Evolutionary conservation across 2,113 vertebrate species (phyloP).

Genomic region (cattle (Bos taurus)): ARS-UCD2.0 NC_037340.1:58741001-58741500

Average conservation of each 20-base stretch:
- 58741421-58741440: rapidly evolving
- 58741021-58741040: neutral
- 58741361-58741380: neutral
- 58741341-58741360: neutral
- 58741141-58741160: rapidly evolving
- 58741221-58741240: neutral
- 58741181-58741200: neutral
- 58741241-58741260: neutral
- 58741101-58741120: neutral
- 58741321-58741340: no score
- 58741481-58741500: neutral
- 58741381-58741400: neutral
- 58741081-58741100: rapidly evolving
- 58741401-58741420: neutral
- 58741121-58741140: neutral
- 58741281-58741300: neutral
- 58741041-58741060: neutral
- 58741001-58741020: neutral
- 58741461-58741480: neutral
- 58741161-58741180: neutral
- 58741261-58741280: neutral
- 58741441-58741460: neutral
- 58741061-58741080: no score
- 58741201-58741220: neutral
- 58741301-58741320: neutral